A percentile compares a stretch with the other conserved stretches of the same genome.
Evolutionary conservation across 2,797 vertebrate species (phyloP).

Genomic region (Poeciliopsis infans): DNA sequence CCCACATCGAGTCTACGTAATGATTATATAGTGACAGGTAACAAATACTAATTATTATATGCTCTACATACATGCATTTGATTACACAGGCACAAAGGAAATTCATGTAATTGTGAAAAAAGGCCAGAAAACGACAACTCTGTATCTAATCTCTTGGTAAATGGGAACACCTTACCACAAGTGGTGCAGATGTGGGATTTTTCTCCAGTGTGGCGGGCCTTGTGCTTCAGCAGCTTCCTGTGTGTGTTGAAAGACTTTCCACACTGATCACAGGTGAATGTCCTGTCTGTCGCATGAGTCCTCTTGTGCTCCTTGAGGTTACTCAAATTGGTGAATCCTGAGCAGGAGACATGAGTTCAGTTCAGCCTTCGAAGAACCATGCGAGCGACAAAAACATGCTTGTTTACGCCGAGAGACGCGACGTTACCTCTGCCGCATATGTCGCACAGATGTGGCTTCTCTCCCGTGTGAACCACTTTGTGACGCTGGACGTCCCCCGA

Average conservation of each 20-base stretch:
- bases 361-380: not conserved
- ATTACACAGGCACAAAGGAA: not conserved
- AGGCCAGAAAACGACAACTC: not conserved
- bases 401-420: not conserved
- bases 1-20: not conserved
- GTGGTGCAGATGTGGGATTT: slow-evolving; percentile 92
- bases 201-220: slow-evolving; percentile 89
- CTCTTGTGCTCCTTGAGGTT: slow-evolving; percentile 98
- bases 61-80: not conserved
- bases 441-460: slow-evolving; percentile 95
- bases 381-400: not conserved
- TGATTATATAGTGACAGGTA: not conserved
- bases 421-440: slow-evolving; percentile 93
- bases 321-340: slow-evolving; percentile 97
- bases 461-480: slow-evolving; percentile 95
- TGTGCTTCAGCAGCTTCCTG: slow-evolving; percentile 93
- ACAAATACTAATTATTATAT: not conserved
- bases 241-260: slow-evolving; percentile 98
- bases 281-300: slow-evolving; percentile 91
- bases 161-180: slow-evolving; percentile 82
- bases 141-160: not conserved
- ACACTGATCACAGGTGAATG: slow-evolving; percentile 95
- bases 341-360: slow-evolving; percentile 9
- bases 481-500: slow-evolving; percentile 97
- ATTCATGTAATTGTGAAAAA: not conserved